Evolutionary conservation across 2,888 invertebrate species (phyloP), one percentile per base, ranked within the genome.

Genomic region (Parnassius mnemosyne): DNA sequence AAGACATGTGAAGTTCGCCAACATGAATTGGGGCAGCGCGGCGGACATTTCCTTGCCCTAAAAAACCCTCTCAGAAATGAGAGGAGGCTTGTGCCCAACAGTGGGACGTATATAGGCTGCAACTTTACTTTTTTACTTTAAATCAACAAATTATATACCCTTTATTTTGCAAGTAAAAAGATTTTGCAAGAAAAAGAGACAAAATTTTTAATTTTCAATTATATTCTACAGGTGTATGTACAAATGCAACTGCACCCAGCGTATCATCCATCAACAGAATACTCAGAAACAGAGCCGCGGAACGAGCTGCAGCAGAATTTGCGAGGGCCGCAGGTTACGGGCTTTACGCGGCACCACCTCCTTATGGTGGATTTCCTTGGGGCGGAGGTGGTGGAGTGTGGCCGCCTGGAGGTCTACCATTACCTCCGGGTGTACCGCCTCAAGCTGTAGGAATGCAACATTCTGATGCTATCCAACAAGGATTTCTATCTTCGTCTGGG

Each of bases 251-350:
- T 20, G 98, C 99, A 0, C 99, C 99, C 0, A 98, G 98, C 57
- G 98, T 99, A 3, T 98, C 98, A 76, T 98, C 98, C 70, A 99
- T 99, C 84, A 99, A 98, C 89, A 94, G 99, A 74, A 99, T 99
- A 78, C 92, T 99, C 60, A 92, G 99, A 68, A 99, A 99, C 83
- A 94, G 99, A 11, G 99, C 99, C 0, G 98, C 99, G 0, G 99
- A 99, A 83, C 92, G 98, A 9, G 98, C 98, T 0, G 98, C 98
- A 0, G 97, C 98, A 0, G 98, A 99, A 86, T 97, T 99, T 74
- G 98, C 98, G 0, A 92, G 97, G 13, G 97, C 97, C 0, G 97
- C 97, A 0, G 97, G 97, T 12, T 97, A 97, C 80, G 97, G 97
- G 0, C 92, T 97, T 10, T 96, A 97, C 84, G 95, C 95, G 57